These are phyloP conservation scores for Drosophila sp. DNA, from an alignment of 1,140 invertebrate genomes.

Conservation along the genomic window DNA sequence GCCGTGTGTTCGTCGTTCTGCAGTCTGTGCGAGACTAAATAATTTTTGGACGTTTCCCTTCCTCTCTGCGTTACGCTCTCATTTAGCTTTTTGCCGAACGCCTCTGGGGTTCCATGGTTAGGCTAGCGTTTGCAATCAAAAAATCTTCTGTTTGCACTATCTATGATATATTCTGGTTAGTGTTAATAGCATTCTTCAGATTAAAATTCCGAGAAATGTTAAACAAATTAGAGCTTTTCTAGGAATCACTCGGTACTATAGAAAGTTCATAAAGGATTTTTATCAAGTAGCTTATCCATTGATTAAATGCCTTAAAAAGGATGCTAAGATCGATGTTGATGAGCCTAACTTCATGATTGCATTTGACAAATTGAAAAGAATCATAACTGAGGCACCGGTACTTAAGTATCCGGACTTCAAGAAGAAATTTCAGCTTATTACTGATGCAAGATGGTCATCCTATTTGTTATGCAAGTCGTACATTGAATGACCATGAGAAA, in stretches of 20 bases:
- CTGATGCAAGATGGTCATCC: constrained; percentile 58
- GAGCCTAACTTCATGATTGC: constrained; percentile 36
- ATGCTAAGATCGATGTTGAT: constrained; percentile 43
- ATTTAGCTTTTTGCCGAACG: too few species aligned
- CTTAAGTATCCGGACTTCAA: constrained; percentile 67
- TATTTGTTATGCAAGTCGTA: constrained; percentile 81
- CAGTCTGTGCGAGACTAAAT: too few species aligned
- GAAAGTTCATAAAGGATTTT: constrained; percentile 51
- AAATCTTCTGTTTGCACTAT: too few species aligned
- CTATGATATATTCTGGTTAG: too few species aligned
- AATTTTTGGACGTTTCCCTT: too few species aligned
- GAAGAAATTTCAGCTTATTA: constrained; percentile 36
- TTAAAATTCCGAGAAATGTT: constrained; percentile 47
- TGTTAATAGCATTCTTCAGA: constrained; percentile 41
- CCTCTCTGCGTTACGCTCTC: too few species aligned
- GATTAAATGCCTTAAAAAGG: constrained; percentile 37
- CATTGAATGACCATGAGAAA: constrained; percentile 80
- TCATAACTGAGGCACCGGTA: constrained; percentile 45
- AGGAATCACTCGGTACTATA: constrained; percentile 58
- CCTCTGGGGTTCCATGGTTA: too few species aligned
- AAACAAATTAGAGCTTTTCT: constrained; percentile 53
- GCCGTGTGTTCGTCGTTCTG: too few species aligned
- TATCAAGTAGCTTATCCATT: constrained; percentile 44
- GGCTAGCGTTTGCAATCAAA: too few species aligned
- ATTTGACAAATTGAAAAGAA: constrained; percentile 63